Evolutionary conservation across 1,140 invertebrate genomes (phyloP), one percentile per base, ranked within the genome.

Genomic region (Drosophila insularis): DNA sequence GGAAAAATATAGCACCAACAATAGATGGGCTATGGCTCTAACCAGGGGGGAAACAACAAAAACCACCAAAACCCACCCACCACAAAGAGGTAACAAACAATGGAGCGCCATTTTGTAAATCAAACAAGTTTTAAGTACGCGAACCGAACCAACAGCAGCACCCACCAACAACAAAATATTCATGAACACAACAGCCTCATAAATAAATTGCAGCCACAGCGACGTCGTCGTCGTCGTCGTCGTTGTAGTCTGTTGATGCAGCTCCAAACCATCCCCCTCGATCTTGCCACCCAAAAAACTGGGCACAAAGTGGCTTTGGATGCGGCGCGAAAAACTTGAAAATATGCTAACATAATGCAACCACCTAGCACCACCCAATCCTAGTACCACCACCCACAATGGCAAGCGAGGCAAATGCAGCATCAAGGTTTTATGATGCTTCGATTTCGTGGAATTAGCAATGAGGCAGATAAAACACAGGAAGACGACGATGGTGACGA

Each of bases 401-500:
- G 43, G 46, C 13, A 71, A 35, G 54, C 67, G 21, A 59, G 61
- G 31, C 66, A 74, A 65, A 71, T 63, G 63, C 68, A 69, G 64
- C 69, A 80, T 80, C 63, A 76, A 80, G 78, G 65, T 81, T 81
- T 80, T 80, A 80, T 81, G 78, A 72, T 80, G 72, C 68, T 81
- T 80, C 78, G 78, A 81, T 81, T 80, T 81, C 78, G 78, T 81
- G 78, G 78, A 80, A 81, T 81, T 80, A 81, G 78, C 77, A 81
- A 81, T 76, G 78, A 81, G 71, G 53, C 53, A 39, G 43, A 50
- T 50, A 72, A 37, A 59, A 59, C 56, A 63, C 73, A 43, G 62
- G 54, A 66, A 60, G 67, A 58, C 35, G 35, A 13, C 35, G 35
- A 13, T 4, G 35, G 4, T 3, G 17, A 10, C 43, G 17, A 19